These are phyloP conservation scores for Heliocidaris tuberculata DNA, from an alignment of 35 echinoderm and acorn worm genomes.

Conservation along the genomic window DNA sequence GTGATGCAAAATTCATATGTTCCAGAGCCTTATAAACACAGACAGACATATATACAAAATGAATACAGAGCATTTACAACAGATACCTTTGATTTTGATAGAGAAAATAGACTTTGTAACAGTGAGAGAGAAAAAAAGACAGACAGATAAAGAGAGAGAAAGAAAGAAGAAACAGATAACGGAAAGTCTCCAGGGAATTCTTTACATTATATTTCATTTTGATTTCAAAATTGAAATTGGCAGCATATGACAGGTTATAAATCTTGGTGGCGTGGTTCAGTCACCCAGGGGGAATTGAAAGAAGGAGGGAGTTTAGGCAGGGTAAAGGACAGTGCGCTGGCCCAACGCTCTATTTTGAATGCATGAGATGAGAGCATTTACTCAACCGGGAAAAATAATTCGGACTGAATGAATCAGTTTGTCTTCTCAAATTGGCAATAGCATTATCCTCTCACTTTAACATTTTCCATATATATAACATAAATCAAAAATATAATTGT, in stretches of 20 bases:
- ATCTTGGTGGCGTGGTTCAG: not conserved
- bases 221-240: not conserved
- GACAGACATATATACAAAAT: not conserved
- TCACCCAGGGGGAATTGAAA: not conserved
- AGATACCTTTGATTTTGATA: not conserved
- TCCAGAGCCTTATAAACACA: not conserved
- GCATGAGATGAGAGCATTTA: not conserved
- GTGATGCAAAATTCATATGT: not conserved
- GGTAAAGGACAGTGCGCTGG: not conserved
- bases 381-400: too few relatives aligned
- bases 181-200: not conserved
- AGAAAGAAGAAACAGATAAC: not conserved
- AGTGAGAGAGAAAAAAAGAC: not conserved
- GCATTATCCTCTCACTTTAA: too few relatives aligned
- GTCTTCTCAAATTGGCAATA: not conserved
- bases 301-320: not conserved
- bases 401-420: not conserved
- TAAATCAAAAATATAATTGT: too few relatives aligned
- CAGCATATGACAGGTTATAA: constrained; percentile 1
- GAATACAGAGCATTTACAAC: not conserved
- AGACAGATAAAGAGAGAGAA: not conserved
- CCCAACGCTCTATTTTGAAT: not conserved
- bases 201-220: not conserved
- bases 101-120: not conserved
- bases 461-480: too few relatives aligned